These are phyloP conservation scores for Drosophila orosa DNA, from an alignment of 1,140 invertebrate species.

Conservation along the genomic window DNA sequence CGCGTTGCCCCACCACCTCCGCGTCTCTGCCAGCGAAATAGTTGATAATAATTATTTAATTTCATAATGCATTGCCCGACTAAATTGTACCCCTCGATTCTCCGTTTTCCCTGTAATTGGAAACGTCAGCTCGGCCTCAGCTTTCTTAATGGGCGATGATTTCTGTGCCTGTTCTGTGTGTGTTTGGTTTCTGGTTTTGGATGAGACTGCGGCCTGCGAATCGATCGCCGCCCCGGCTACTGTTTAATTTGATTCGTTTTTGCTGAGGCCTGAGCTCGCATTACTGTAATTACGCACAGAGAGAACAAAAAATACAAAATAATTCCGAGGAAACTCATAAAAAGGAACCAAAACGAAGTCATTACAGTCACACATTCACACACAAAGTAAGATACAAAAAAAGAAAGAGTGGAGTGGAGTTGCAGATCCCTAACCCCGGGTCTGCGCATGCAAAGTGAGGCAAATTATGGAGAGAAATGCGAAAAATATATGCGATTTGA, in stretches of 20 bases:
- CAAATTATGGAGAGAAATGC: constrained; percentile 67
- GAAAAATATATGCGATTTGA: constrained; percentile 61
- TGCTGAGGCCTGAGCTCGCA: constrained; percentile 38
- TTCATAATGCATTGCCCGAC: constrained; percentile 54
- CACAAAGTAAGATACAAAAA: constrained; percentile 12
- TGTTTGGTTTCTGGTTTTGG: not conserved
- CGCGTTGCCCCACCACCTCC: constrained; percentile 49
- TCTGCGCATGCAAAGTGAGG: constrained; percentile 64
- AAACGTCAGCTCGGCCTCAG: constrained; percentile 46
- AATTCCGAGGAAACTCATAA: constrained; percentile 79
- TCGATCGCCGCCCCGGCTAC: constrained; percentile 48
- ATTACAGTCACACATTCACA: constrained; percentile 77
- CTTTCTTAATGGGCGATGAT: constrained; percentile 74
- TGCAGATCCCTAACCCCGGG: not conserved
- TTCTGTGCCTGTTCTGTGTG: constrained; percentile 23
- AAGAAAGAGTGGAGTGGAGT: not conserved
- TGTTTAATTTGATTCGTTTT: constrained; percentile 66
- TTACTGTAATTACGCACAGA: constrained; percentile 77
- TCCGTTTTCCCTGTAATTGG: constrained; percentile 57
- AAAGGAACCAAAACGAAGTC: constrained; percentile 72
- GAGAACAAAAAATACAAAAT: constrained; percentile 59
- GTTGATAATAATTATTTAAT: constrained; percentile 81
- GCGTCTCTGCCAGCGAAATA: constrained; percentile 46
- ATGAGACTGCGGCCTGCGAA: constrained; percentile 16
- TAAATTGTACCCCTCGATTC: constrained; percentile 24